phyloP scores from a whole-genome alignment of 2,113 vertebrate genomes.

The Toxotes jaculatrix region DNA sequence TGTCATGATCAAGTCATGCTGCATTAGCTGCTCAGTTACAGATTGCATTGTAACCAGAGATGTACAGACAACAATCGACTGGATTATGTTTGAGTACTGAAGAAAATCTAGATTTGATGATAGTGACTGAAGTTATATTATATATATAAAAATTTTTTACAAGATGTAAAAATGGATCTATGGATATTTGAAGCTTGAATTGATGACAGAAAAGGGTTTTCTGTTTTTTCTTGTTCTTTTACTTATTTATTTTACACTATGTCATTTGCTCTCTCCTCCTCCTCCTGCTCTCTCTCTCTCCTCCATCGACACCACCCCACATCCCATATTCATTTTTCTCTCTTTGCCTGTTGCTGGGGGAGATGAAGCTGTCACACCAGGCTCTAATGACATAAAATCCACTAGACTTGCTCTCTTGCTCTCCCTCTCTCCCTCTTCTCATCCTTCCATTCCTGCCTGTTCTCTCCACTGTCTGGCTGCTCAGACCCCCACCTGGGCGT shows the following conservation, averaged over 20 bases:
- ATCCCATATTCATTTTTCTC: constrained; percentile 11
- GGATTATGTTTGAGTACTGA: neutral
- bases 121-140: neutral
- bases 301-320: neutral
- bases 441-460: constrained; percentile 7
- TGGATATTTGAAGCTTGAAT: neutral
- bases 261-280: neutral
- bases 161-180: neutral
- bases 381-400: constrained; percentile 57
- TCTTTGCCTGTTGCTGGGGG: constrained; percentile 13
- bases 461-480: constrained; percentile 3
- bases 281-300: neutral
- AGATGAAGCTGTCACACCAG: constrained; percentile 44
- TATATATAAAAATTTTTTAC: neutral
- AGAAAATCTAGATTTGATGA: neutral
- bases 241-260: neutral
- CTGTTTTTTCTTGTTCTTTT: neutral
- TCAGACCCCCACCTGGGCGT: constrained; percentile 54
- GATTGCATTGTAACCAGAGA: neutral
- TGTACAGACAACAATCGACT: neutral
- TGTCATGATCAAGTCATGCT: constrained; percentile 1
- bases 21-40: neutral
- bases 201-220: neutral
- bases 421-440: constrained; percentile 2
- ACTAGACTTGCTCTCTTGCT: constrained; percentile 4